Base-by-base conservation (phyloP, 2,888 invertebrate genomes). In the Macrophya annulata region DNA sequence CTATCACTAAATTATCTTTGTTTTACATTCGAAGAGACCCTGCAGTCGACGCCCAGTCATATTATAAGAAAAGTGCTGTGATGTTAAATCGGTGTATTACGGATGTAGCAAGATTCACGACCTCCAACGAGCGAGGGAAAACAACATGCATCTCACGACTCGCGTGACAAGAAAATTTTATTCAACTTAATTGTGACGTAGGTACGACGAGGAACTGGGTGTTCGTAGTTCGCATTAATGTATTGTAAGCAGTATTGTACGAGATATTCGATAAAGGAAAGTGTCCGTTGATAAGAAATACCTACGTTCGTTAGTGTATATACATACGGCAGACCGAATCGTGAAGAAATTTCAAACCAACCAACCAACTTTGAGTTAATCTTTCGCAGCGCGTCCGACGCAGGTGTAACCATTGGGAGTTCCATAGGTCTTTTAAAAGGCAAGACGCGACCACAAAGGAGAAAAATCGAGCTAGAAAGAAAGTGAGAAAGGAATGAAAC, bases 1-100 rank as follows among this genome's bases (percentile, higher is more conserved):
- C 86, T 88, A 89, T 90, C 89, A 86, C 86, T 84, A 86, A 87
- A 86, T 85, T 89, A 90, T 90, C 88, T 89, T 88, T 87, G 87
- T 89, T 89, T 90, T 89, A 89, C 86, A 89, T 89, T 88, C 86
- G 84, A 37, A 17, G 72, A 85, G 51, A 85, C 84, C 65, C 83
- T 31, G 43, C 31, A 21, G 51, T 31, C 76, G 51, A 51, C 62
- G 62, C 31, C 31, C 25, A 62, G 9, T 15, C 10, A 62, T 10
- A 25, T 62, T 62, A 25, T 9, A 9, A 62, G 81, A 62, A 81
- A 81, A 45, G 62, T 81, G n/a, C 43, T 25, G 72, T 21, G 45
- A 74, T 74, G 45, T 74, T 45, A 10, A n/a, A 71, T 45, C 72
- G 45, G n/a, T 55, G 51, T 55, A 25, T 25, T 3, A 31, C 77